These are phyloP conservation scores for Elachura formosa DNA, from an alignment of 2,113 vertebrate species.

Conservation along the genomic window DNA sequence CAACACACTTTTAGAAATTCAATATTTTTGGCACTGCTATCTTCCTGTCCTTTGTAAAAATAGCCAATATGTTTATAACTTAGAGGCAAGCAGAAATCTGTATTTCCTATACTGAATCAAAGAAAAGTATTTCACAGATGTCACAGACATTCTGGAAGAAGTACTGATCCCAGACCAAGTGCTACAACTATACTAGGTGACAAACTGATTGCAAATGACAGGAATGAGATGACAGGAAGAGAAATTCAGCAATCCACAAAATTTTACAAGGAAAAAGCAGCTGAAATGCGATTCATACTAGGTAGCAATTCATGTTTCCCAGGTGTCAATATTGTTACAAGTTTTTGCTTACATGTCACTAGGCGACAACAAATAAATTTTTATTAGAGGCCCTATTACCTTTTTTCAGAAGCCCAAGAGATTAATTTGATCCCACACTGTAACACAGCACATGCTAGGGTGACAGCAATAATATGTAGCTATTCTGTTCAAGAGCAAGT, in stretches of 20 bases:
- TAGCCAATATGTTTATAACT: background rate
- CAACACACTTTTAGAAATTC: background rate
- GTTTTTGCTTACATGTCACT: background rate
- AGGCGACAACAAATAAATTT: background rate
- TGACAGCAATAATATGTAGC: background rate
- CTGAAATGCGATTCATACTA: background rate
- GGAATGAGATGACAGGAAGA: background rate
- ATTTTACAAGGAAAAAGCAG: background rate
- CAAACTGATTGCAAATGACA: background rate
- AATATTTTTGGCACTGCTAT: background rate
- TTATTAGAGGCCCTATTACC: background rate
- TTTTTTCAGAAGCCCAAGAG: background rate
- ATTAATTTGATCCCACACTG: background rate
- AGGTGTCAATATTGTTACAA: background rate
- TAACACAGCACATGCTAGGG: background rate
- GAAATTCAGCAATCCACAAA: background rate
- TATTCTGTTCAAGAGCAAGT: background rate
- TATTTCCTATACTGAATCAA: background rate
- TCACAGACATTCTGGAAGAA: background rate
- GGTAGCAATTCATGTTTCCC: background rate
- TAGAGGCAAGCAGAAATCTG: background rate
- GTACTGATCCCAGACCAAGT: background rate
- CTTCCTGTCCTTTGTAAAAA: background rate
- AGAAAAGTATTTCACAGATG: background rate
- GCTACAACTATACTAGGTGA: background rate